Evolutionary conservation across 53 echinoderm and acorn worm species (phyloP), one percentile per base, ranked within the genome.

Genomic region (Pentamera pediparva): DNA sequence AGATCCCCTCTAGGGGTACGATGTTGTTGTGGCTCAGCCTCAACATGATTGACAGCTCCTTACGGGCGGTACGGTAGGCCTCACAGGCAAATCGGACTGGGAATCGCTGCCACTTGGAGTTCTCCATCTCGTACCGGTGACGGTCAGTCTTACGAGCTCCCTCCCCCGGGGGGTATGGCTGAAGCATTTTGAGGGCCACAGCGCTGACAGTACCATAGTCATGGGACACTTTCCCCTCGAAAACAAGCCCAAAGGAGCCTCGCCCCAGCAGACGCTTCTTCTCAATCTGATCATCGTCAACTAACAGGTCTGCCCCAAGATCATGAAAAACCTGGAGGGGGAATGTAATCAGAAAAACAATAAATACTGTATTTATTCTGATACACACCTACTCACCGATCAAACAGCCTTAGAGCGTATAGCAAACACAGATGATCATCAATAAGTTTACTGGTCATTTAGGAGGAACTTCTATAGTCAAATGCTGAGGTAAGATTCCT

Each of bases 241-340:
- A 95, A 79, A 95, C 96, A 4, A 95, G 80, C 35, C 96, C 96
- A 69, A 95, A 95, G 4, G 90, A 85, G n/a, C 96, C 96, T 18
- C 87, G 91, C 69, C 96, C 96, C 13, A 95, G 70, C 37, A 95
- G 88, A 22, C 87, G 85, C 2, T 85, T 78, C 5, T 87, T 81
- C 59, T 87, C 89, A 37, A 95, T 73, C 52, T 79, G 43, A 21
- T 51, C 70, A 19, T 85, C 78, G 55, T 87, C 85, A 1, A 88
- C 62, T 6, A 95, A 82, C 55, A 91, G 21, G 15, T 72, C 65
- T 17, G 77, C 69, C 15, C 88, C 85, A 27, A 95, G 76, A 52
- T 95, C 96, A 67, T 87, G 78, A 69, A 85, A 95, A n/a, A 95
- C 88, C 96, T 93, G 56, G 4, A 26, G n/a, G n/a, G n/a, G n/a